Evolutionary conservation across 2,113 vertebrate species (phyloP).

Genomic region (Hippocampus zosterae): DNA sequence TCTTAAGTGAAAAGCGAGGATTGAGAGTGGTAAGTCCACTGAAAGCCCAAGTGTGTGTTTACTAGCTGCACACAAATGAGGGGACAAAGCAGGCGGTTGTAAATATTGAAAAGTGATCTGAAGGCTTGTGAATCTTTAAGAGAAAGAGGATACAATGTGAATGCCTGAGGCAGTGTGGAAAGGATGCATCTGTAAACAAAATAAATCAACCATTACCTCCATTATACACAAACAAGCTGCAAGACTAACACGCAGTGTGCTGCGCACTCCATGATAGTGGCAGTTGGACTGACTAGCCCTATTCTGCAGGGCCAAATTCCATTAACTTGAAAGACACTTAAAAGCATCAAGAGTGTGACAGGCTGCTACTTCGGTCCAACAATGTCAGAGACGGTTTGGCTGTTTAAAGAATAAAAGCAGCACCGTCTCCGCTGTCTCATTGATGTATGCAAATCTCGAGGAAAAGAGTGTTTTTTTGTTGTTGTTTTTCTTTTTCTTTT

Average conservation of each 20-base stretch:
- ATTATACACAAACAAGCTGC: slow-evolving; percentile 4
- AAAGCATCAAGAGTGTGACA: slow-evolving; percentile 17
- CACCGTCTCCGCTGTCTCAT: slow-evolving; percentile 20
- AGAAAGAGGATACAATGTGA: slow-evolving; percentile 7
- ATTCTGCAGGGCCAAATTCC: slow-evolving; percentile 34
- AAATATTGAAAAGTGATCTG: slow-evolving; percentile 37
- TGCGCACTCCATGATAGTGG: slow-evolving; percentile 3
- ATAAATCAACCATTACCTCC: slow-evolving; percentile 16
- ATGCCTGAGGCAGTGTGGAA: not conserved
- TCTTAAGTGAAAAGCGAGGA: slow-evolving; percentile 15
- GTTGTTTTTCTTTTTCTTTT: not conserved
- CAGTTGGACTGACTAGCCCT: slow-evolving; percentile 27
- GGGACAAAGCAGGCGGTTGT: not conserved
- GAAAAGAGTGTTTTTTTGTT: slow-evolving; percentile 14
- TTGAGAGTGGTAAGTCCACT: slow-evolving; percentile 23
- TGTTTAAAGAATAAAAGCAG: slow-evolving; percentile 43
- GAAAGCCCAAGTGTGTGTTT: slow-evolving; percentile 32
- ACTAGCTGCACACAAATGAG: slow-evolving; percentile 12
- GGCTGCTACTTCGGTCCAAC: slow-evolving; percentile 25
- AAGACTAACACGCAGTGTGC: not conserved
- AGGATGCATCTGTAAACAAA: slow-evolving; percentile 8
- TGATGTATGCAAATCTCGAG: slow-evolving; percentile 35
- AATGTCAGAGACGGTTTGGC: slow-evolving; percentile 16
- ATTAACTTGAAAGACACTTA: slow-evolving; percentile 33
- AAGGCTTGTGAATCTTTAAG: slow-evolving; percentile 37